Evolutionary conservation across 2,888 invertebrate genomes (phyloP), one percentile per base, ranked within the genome.

Genomic region (Congeria kusceri): DNA sequence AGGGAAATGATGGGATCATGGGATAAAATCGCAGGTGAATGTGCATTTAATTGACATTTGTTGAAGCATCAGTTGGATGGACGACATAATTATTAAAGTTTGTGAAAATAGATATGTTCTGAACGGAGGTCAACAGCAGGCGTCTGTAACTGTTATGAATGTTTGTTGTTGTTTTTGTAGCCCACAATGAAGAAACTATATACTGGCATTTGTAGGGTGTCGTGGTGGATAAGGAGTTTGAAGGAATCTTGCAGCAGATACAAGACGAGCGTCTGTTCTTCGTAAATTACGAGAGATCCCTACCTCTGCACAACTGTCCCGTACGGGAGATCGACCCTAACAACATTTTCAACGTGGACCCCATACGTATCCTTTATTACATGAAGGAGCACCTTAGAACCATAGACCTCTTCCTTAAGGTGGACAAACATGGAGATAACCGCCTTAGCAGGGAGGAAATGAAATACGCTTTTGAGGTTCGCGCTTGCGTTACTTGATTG

Each of bases 221-320:
- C 1, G 87, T 91, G n/a, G 92, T 92, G 4, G 91, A 91, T 80
- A 88, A 88, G 64, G 88, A 90, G 27, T 92, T 92, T 65, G 87
- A 89, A 39, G 67, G 67, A 1, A 71, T 89, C 15, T 73, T 91
- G 23, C 83, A 88, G n/a, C 83, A 89, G 29, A 80, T 92, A 3
- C 86, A 85, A 20, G 69, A 82, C 18, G 70, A 67, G 4, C 72
- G 90, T 7, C 65, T 87, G 29, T 87, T 92, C 63, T 77, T 85
- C 18, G 89, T 86, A 9, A 84, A 84, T 27, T 92, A 89, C 66
- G 89, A 87, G 49, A 64, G 64, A 9, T 71, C 86, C 11, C 77
- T 89, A 25, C 88, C 89, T 20, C 59, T 86, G 9, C 71, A 76
- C 39, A 86, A 85, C 25, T 78, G 76, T 11, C 29, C 32, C 0